Evolutionary conservation across 2,888 invertebrate species (phyloP).

Genomic region (Hemaris fuciformis): DNA sequence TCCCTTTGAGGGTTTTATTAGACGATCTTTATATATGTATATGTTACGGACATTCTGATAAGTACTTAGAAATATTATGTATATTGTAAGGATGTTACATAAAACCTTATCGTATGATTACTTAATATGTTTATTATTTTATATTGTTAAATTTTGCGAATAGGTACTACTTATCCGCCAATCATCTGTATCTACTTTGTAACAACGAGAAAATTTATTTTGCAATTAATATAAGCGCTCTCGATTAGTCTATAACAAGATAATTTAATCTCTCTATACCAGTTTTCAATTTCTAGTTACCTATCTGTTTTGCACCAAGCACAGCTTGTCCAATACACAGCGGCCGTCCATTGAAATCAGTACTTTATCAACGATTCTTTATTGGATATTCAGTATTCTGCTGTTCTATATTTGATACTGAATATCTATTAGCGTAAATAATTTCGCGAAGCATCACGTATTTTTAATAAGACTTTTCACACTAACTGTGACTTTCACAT

Average conservation of each 20-base stretch:
- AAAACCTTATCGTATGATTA: too few relatives aligned
- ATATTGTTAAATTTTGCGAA: too few relatives aligned
- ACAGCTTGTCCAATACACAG: constrained; percentile 34
- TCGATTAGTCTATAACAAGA: neutral
- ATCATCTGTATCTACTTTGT: too few relatives aligned
- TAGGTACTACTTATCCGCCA: too few relatives aligned
- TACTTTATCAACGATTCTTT: neutral
- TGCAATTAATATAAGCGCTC: neutral
- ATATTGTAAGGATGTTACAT: too few relatives aligned
- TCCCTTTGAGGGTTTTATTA: too few relatives aligned
- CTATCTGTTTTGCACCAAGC: constrained; percentile 24
- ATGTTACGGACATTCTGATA: too few relatives aligned
- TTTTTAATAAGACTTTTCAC: too few relatives aligned
- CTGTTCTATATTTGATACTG: neutral
- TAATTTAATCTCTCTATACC: neutral
- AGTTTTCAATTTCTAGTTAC: constrained; percentile 14
- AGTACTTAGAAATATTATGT: too few relatives aligned
- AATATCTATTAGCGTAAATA: neutral
- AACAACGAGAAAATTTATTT: neutral
- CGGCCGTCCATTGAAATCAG: constrained; percentile 47
- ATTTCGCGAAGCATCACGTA: neutral
- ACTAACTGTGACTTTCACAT: too few relatives aligned
- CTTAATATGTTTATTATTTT: too few relatives aligned
- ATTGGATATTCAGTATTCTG: neutral
- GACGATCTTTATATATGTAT: too few relatives aligned